Evolutionary conservation across 2,113 vertebrate species (phyloP), one percentile per base, ranked within the genome.

Genomic region (Phylloscopus whistleri): DNA sequence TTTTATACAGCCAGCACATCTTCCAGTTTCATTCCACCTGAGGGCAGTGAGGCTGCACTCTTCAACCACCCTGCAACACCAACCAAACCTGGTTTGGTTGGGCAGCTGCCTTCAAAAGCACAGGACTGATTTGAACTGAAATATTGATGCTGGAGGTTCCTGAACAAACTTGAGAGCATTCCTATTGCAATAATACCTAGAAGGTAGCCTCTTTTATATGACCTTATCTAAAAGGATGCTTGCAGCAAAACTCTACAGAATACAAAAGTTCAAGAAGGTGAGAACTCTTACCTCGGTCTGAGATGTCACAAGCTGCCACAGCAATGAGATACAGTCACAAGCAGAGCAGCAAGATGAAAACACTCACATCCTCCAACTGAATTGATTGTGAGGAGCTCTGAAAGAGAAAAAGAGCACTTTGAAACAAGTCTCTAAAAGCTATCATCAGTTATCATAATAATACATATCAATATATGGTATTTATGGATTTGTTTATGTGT

Each of bases 261-360:
- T 59, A 28, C 10, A 63, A 3, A 59, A 43, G 13, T 68, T 84
- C 31, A 44, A 37, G 77, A 39, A 75, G 70, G 3, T n/a, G 58
- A 87, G 30, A 46, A 28, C 8, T 49, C 95, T 95, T 96, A 97
- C 96, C 93, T 7, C 9, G 10, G 28, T 51, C 87, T 87, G 83
- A 77, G 23, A 23, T 46, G 41, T 89, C 27, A 3, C 4, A 46
- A 62, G 91, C 27, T 55, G 88, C 64, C 10, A 1, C 49, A 33
- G 15, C 64, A 84, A 74, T 43, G 63, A 74, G 70, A 89, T 0
- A 28, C 7, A 51, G 43, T 62, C 58, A 58, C 49, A 62, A 91
- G 67, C 26, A 96, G 35, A 75, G 53, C 68, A 11, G 28, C 35
- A 21, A 93, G 48, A 60, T 96, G 30, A 37, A 96, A 58, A 63